Evolutionary conservation across 2,888 invertebrate genomes (phyloP), one percentile per base, ranked within the genome.

Genomic region (Camponotus fellah): DNA sequence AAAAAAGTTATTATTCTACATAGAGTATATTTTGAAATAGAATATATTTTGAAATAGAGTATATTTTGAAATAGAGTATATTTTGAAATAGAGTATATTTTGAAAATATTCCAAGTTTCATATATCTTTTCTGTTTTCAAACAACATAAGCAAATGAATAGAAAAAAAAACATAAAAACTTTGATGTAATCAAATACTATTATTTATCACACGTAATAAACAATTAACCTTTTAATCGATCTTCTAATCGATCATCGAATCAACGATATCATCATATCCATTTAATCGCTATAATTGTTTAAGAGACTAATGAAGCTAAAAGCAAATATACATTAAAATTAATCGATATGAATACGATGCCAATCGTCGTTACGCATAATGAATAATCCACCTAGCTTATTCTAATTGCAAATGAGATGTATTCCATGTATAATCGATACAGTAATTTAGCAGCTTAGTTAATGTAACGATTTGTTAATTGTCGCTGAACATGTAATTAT

Each of bases 331-430:
- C 46, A 46, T 37, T 72, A 32, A 56, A 43, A 68, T 58, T 10
- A 72, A 80, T 72, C 60, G 17, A 72, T 80, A 72, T 80, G 72
- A 80, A 80, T 80, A 77, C 69, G 77, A 58, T 37, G 72, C 60
- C 62, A 60, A 80, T 46, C 79, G 43, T 71, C 79, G 60, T 72
- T 80, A 72, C 49, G 72, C 72, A 60, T 72, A 72, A 80, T 80
- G 79, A 80, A 80, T 80, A 80, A 80, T 72, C 60, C 49, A 62
- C 21, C 60, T 72, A 72, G 60, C 37, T 53, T 21, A 80, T 62
- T 72, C 79, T 72, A 72, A 62, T 80, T 80, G 79, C 79, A 80
- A 80, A 72, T 80, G 79, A 72, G 72, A 80, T 46, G 60, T 79
- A 79, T 72, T 56, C 32, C 58, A 46, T 72, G 46, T 72, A 80